Base-by-base conservation (phyloP, 2,888 invertebrate species). In the Dermolepida albohirtum region DNA sequence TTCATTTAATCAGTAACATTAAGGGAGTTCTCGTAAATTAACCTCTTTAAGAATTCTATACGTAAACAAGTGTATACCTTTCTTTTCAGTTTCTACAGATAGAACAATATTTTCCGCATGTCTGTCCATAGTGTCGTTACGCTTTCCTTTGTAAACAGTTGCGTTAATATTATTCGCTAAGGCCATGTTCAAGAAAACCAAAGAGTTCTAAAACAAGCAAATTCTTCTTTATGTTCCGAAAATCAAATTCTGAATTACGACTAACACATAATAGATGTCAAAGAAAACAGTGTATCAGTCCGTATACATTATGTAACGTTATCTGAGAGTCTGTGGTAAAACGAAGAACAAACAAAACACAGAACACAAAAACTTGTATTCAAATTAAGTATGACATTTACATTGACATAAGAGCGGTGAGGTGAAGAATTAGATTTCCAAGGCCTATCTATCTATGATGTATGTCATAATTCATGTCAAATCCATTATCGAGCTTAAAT, bases 21-120 rank as follows among this genome's bases (percentile, higher is more conserved):
- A 22, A 22, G 22, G 22, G 22, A 1, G 4, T 22, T 1, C 22
- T 22, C 22, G 4, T 22, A 2, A 4, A 22, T 22, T 22, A 22
- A 22, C 4, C 22, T 22, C 22, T 22, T 22, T 22, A 22, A 22
- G 1, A 22, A 22, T 22, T 22, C 22, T 29, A 29, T 34, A 34
- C 34, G 6, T 8, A 10, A 29, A 34, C 12, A 2, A 29, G 1
- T 12, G 11, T 40, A 43, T 62, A 68, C 67, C 67, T 68, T 47
- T 63, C 34, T 54, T 68, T 49, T 68, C 67, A 12, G 67, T 68
- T 64, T 68, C 67, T 11, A 68, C 67, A 2, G 67, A 68, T 44
- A 68, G 41, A 43, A 68, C 54, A n/a, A 68, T 63, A 40, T 68
- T 63, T 16, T 68, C 62, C 34, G 67, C 54, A 49, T 64, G 57